Evolutionary conservation across 2,797 vertebrate species (phyloP).

Genomic region (Tarsius wallacei): DNA sequence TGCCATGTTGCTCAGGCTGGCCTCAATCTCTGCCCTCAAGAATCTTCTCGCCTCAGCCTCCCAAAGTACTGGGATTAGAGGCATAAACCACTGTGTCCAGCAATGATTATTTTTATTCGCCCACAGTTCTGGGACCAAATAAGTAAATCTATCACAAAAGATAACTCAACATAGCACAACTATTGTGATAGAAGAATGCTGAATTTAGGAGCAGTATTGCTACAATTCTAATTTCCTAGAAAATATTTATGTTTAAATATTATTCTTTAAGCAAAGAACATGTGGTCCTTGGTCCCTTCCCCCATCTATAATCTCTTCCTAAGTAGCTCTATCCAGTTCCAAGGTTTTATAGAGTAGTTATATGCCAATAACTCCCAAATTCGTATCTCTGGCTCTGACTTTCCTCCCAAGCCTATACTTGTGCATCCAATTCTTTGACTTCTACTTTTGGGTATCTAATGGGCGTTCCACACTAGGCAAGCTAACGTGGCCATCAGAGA

Average conservation of each 20-base stretch:
- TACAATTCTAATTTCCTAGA: slow-evolving; percentile 5
- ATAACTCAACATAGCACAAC: neutral
- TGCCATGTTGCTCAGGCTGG: no score
- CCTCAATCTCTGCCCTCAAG: no score
- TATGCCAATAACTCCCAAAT: neutral
- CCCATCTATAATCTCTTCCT: neutral
- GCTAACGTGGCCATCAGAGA: neutral
- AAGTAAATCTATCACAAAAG: slow-evolving; percentile 28
- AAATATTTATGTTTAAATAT: slow-evolving; percentile 13
- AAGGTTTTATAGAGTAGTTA: neutral
- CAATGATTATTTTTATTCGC: neutral
- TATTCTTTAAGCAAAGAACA: slow-evolving; percentile 16
- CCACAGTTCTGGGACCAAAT: neutral
- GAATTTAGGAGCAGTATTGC: neutral
- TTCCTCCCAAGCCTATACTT: neutral
- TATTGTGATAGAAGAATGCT: neutral
- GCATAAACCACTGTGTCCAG: neutral
- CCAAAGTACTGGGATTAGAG: neutral
- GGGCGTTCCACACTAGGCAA: neutral
- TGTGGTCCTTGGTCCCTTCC: neutral
- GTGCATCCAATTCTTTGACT: neutral
- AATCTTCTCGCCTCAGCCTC: neutral
- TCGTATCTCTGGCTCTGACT: neutral
- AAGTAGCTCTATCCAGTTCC: neutral
- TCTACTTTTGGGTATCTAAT: neutral